Percentiles rank a stretch among this genome's conserved stretches.
These are phyloP conservation scores for Ophion slaviceki DNA, from an alignment of 2,888 invertebrate species.

Conservation along the genomic window DNA sequence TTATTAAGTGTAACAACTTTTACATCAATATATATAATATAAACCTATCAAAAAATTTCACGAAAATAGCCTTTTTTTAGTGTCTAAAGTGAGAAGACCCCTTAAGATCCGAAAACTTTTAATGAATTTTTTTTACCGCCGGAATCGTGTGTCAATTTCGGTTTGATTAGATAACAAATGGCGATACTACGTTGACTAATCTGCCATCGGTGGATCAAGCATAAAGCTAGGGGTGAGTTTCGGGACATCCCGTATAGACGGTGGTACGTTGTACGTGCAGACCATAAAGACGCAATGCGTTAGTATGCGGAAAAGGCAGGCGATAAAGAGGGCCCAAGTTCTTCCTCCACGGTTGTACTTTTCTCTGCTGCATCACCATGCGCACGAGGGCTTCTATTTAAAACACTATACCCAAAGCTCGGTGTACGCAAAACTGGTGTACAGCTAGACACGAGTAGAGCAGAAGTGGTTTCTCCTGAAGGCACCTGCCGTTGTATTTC, in stretches of 20 bases:
- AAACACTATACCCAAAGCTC: background rate
- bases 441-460: slow-evolving; percentile 13
- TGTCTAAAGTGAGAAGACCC: no score
- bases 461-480: slow-evolving; percentile 40
- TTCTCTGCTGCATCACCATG: background rate
- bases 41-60: no score
- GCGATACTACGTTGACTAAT: no score
- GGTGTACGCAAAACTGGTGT: background rate
- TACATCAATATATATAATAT: no score
- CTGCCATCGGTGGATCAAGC: no score
- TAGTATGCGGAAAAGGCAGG: slow-evolving; percentile 26
- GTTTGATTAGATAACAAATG: no score
- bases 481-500: slow-evolving; percentile 36
- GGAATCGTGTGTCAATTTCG: no score
- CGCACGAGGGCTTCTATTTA: slow-evolving; percentile 2
- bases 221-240: background rate
- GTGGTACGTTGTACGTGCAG: background rate
- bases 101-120: no score
- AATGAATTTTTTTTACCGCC: no score
- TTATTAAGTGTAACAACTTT: no score
- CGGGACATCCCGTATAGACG: background rate
- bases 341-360: slow-evolving; percentile 9
- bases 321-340: slow-evolving; percentile 50
- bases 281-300: slow-evolving; percentile 11
- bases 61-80: no score